A percentile compares a stretch with the other conserved stretches of the same genome.
Conservation (phyloP, 2,113 vertebrate species). For the Odontesthes bonariensis region DNA sequence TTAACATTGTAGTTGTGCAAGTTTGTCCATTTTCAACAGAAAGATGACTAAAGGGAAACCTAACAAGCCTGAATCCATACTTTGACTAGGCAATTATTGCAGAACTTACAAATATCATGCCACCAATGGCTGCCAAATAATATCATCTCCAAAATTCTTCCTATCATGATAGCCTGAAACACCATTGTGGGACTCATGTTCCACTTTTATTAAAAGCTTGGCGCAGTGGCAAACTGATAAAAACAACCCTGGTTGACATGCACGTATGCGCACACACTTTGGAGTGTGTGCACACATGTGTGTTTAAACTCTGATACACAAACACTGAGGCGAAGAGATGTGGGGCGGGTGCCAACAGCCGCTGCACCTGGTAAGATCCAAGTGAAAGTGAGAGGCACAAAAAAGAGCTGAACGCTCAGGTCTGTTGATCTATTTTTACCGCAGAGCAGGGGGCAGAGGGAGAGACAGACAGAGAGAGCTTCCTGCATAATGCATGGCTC, state of each 20-base stretch:
- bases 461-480: constrained; percentile 58
- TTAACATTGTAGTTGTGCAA: neutral
- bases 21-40: neutral
- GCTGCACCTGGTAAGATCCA: constrained; percentile 69
- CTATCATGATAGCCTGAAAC: constrained; percentile 12
- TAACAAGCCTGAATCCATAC: constrained; percentile 1
- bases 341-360: constrained; percentile 37
- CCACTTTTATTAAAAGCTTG: constrained; percentile 48
- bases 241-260: constrained; percentile 42
- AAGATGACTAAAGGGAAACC: neutral
- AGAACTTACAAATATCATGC: constrained; percentile 4
- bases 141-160: constrained; percentile 1
- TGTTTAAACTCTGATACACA: constrained; percentile 47
- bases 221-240: constrained; percentile 31
- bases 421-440: constrained; percentile 84
- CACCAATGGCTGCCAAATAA: constrained; percentile 10
- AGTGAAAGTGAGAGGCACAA: constrained; percentile 69
- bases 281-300: constrained; percentile 48
- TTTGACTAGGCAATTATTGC: neutral
- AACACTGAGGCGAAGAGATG: constrained; percentile 43
- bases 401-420: constrained; percentile 58
- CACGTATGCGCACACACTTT: constrained; percentile 21
- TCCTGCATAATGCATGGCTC: constrained; percentile 81
- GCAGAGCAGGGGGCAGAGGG: constrained; percentile 69
- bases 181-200: constrained; percentile 33